Percentiles rank a stretch among this genome's conserved stretches.
Conservation (phyloP, 1,140 invertebrate genomes). For the Neotoxoptera formosana region DNA sequence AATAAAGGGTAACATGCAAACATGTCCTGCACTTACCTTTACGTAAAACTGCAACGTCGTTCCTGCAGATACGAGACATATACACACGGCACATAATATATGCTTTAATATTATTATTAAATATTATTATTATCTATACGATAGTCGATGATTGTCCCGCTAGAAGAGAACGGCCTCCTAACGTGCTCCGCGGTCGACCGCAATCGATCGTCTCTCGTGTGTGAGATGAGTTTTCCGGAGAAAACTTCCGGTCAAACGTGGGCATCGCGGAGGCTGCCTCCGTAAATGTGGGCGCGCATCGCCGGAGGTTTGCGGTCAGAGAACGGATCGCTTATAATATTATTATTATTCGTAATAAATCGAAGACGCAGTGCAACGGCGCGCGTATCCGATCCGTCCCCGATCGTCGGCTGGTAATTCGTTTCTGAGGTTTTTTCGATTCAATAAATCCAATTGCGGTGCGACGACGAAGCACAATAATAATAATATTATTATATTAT, state of each 20-base stretch:
- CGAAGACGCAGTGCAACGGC: neutral
- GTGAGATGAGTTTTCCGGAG: neutral
- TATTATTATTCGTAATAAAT: neutral
- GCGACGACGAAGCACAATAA: neutral
- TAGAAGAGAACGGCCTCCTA: too few relatives aligned
- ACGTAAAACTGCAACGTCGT: too few relatives aligned
- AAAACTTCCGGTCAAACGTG: neutral
- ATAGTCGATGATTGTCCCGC: too few relatives aligned
- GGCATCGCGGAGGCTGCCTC: neutral
- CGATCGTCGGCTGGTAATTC: neutral
- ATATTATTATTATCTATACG: too few relatives aligned
- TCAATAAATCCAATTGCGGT: conserved; percentile 47
- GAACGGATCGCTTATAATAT: neutral
- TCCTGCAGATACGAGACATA: too few relatives aligned
- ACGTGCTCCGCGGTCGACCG: neutral
- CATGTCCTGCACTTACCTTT: too few relatives aligned
- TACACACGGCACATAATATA: too few relatives aligned
- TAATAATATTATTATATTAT: too few relatives aligned
- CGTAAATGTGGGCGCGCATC: neutral
- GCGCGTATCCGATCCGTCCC: neutral
- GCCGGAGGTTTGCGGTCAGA: conserved; percentile 11
- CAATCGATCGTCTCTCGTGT: neutral
- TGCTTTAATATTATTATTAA: too few relatives aligned
- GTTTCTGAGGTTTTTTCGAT: conserved; percentile 53
- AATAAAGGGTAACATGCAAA: too few relatives aligned